phyloP scores from a whole-genome alignment of 2,797 vertebrate genomes.

The Peromyscus nudipes region DNA sequence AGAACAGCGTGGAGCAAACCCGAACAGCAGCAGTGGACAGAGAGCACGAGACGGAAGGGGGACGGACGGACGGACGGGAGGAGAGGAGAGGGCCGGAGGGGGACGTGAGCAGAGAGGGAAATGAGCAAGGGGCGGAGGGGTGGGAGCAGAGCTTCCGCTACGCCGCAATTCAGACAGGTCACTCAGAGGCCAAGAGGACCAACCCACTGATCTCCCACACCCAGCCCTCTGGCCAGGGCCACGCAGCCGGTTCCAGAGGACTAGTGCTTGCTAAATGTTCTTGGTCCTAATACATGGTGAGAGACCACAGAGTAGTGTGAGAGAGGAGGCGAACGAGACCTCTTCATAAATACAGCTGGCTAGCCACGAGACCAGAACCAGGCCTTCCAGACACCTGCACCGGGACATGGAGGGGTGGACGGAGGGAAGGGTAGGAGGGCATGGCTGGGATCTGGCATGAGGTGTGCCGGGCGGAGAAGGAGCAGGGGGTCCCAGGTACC shows the following conservation, averaged over 20 bases:
- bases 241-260: not conserved
- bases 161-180: constrained; percentile 93
- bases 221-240: not conserved
- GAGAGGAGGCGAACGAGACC: constrained; percentile 45
- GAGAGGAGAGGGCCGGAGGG: not conserved
- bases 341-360: constrained; percentile 85
- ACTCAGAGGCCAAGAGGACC: not conserved
- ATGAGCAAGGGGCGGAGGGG: not conserved
- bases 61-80: too few species aligned
- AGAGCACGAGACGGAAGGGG: constrained; percentile 79
- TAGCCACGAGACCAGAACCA: constrained; percentile 90
- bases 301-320: not conserved
- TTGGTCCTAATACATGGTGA: not conserved
- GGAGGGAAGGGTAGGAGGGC: constrained; percentile 82
- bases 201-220: not conserved
- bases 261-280: not conserved
- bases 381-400: constrained; percentile 88
- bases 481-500: constrained; percentile 95
- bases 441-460: constrained; percentile 79
- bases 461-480: constrained; percentile 86
- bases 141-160: constrained; percentile 87
- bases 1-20: constrained; percentile 88
- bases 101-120: constrained; percentile 70
- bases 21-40: constrained; percentile 87
- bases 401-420: constrained; percentile 72